Base-by-base conservation (phyloP, 2,888 invertebrate genomes). In the Endomychus coccineus region DNA sequence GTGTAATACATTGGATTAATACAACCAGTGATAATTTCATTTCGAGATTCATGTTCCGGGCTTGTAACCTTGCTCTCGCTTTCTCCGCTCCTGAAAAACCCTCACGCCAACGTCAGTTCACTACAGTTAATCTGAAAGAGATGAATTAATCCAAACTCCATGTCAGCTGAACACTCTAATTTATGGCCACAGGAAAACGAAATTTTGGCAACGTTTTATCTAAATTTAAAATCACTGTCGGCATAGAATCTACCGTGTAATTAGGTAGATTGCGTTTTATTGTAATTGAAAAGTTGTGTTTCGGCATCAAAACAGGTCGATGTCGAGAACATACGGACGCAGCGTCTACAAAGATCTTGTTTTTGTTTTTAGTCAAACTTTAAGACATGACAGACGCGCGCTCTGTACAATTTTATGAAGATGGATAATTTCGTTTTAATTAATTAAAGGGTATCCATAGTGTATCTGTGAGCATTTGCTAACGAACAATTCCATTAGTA, bases 151-250 rank as follows among this genome's bases (percentile, higher is more conserved):
- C 65, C 63, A 54, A 59, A 64, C 61, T 62, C 38, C 56, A 58
- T 59, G 64, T 64, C 64, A 62, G 62, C 60, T 58, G 54, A 62
- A 61, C 59, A 49, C 53, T 23, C 17, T 64, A 62, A 66, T 65
- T 66, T 66, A 66, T 62, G 49, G 61, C 40, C 49, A 45, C 49
- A 57, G 62, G 61, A 62, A 58, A 61, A 61, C 62, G 62, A 64
- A 63, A 65, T 64, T 66, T 65, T 66, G 66, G 65, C 65, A 64
- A 58, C 57, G 62, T 62, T 64, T 64, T 66, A 66, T 66, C 66
- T 65, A 63, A 64, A 65, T 66, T 64, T 66, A 64, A 65, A 66
- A 65, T 65, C 64, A 62, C 58, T 44, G 57, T 53, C 55, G 56
- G 55, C 55, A 49, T 51, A 49, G 55, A 54, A 55, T 55, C 56